These are phyloP conservation scores for Caenorhabditis parvicauda DNA, from an alignment of 2,888 invertebrate genomes.

Conservation along the genomic window DNA sequence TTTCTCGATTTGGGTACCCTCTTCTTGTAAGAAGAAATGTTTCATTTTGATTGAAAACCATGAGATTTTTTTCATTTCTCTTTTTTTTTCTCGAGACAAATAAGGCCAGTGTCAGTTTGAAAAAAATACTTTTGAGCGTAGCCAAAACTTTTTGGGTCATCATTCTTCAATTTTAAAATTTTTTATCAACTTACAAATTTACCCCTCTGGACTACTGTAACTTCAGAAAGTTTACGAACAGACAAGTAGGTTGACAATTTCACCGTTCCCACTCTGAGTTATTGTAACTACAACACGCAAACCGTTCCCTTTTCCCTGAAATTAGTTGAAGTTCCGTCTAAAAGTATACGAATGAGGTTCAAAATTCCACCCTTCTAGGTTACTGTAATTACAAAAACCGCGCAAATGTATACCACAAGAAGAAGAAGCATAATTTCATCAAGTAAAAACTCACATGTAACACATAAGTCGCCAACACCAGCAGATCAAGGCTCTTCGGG, in stretches of 20 bases:
- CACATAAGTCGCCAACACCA: background rate
- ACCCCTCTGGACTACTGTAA: too few relatives aligned
- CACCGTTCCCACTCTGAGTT: background rate
- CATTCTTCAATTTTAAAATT: too few relatives aligned
- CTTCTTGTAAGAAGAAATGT: too few relatives aligned
- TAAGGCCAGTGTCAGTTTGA: too few relatives aligned
- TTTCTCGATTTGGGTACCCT: too few relatives aligned
- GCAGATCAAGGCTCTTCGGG: conserved; percentile 5
- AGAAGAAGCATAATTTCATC: background rate
- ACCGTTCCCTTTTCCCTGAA: background rate
- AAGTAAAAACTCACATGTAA: background rate
- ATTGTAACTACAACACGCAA: conserved; percentile 5
- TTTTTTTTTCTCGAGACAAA: too few relatives aligned
- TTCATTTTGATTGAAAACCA: too few relatives aligned
- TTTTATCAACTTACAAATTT: too few relatives aligned
- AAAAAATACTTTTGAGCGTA: too few relatives aligned
- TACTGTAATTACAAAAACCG: background rate
- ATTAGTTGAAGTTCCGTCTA: background rate
- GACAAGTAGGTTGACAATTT: background rate
- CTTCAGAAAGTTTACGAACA: background rate
- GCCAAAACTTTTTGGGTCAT: too few relatives aligned
- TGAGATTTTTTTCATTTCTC: too few relatives aligned
- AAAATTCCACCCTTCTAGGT: background rate
- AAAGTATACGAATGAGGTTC: background rate
- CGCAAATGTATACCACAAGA: background rate